Evolutionary conservation across 2,113 vertebrate species (phyloP), one percentile per base, ranked within the genome.

Genomic region (Atractosteus spatula): DNA sequence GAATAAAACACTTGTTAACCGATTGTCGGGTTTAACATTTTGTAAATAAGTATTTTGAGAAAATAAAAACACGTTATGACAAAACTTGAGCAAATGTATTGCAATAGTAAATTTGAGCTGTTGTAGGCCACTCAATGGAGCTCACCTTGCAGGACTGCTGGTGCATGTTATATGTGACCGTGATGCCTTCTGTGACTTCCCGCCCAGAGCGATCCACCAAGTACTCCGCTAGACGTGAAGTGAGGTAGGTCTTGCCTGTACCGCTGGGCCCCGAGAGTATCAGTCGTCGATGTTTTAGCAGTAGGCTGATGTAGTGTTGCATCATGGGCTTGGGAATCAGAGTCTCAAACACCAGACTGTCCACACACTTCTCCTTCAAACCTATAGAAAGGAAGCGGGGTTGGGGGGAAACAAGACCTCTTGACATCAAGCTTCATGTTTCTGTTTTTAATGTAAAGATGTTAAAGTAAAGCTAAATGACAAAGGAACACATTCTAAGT

Each of bases 291-390:
- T 98, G 96, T 82, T 97, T 99, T 69, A 96, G 90, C 79, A 98
- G 90, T 69, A 98, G 91, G 79, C 96, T 94, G 78, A 98, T 96
- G 80, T 99, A 99, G 73, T 99, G 97, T 85, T 94, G 94, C 93
- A 97, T 94, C 97, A 99, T 97, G 57, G 97, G 95, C 86, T 98
- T 98, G 61, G 97, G 97, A 77, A 99, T 91, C 43, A 99, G 90
- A 0, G 96, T 97, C 89, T 98, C 96, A 0, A 99, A 99, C 79
- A 98, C 96, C 77, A 99, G 88, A 59, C 94, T 95, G 88, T 99
- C 97, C 64, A 96, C 94, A 0, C 94, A 94, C 76, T 95, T 96
- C 81, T 98, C 96, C 82, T 85, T 92, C 71, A 99, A 88, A 79
- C 96, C 97, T 99, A 86, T 66, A 45, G 0, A 68, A 1, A 42